A percentile compares a stretch with the other conserved stretches of the same genome.
Conservation (phyloP, 2,888 invertebrate genomes). For the Lycophotia porphyrea region DNA sequence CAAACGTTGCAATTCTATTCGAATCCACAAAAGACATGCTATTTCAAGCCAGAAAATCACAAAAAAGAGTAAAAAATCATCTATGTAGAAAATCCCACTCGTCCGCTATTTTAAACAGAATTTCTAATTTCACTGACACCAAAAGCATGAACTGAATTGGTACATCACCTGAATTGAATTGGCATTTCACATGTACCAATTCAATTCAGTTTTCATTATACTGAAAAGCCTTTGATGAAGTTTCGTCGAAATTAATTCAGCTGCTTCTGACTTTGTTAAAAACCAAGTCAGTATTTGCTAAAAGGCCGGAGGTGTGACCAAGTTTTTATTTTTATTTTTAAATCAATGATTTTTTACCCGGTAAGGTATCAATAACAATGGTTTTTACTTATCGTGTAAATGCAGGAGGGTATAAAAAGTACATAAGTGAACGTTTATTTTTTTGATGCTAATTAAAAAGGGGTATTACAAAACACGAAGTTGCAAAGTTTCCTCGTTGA, state of each 20-base stretch:
- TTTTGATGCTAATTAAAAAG: background rate
- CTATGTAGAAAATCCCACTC: background rate
- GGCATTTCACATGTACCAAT: slow-evolving; percentile 47
- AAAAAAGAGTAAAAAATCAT: background rate
- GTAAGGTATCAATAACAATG: background rate
- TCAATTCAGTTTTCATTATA: slow-evolving; percentile 56
- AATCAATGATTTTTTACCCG: too few species aligned
- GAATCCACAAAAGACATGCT: slow-evolving; percentile 1
- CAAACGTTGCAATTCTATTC: slow-evolving; percentile 13
- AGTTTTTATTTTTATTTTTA: background rate
- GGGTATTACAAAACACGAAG: too few species aligned
- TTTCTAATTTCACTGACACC: slow-evolving; percentile 37
- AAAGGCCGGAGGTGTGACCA: background rate
- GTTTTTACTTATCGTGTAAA: background rate
- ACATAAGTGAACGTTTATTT: too few species aligned
- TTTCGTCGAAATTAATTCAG: slow-evolving; percentile 38
- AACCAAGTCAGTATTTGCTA: background rate
- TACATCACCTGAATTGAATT: too few species aligned
- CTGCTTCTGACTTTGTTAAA: slow-evolving; percentile 37
- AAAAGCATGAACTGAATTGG: slow-evolving; percentile 40
- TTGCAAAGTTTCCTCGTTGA: too few species aligned
- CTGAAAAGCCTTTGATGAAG: slow-evolving; percentile 55
- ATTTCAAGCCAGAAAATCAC: background rate
- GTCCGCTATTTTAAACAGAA: slow-evolving; percentile 26
- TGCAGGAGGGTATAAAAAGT: background rate